phyloP scores from a whole-genome alignment of 1,140 invertebrate species.

The Aphelenchoides avenae region DNA sequence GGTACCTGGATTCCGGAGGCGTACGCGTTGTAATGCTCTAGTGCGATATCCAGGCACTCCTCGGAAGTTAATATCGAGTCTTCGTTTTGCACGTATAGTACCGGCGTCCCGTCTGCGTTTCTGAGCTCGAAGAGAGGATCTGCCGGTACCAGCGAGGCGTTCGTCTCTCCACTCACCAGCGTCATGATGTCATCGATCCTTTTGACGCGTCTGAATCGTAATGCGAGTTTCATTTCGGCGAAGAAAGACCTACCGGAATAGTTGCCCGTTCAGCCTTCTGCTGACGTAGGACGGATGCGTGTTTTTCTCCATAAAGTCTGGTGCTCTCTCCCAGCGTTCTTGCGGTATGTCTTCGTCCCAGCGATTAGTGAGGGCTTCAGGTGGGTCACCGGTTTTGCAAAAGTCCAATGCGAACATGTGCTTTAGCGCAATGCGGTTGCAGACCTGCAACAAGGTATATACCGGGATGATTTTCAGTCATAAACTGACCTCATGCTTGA shows the following conservation, averaged over 20 bases:
- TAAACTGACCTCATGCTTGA: slow-evolving; percentile 32
- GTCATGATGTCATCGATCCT: slow-evolving; percentile 10
- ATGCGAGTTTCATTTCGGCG: neutral
- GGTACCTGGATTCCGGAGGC: slow-evolving; percentile 28
- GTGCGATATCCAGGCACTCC: slow-evolving; percentile 21
- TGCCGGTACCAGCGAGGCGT: no score
- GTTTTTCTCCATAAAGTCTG: slow-evolving; percentile 49
- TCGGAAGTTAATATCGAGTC: slow-evolving; percentile 8
- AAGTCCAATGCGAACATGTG: slow-evolving; percentile 51
- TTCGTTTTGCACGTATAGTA: slow-evolving; percentile 5
- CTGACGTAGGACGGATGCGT: slow-evolving; percentile 34
- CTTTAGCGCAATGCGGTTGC: no score
- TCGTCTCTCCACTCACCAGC: no score
- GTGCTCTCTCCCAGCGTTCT: slow-evolving; percentile 12
- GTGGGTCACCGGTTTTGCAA: slow-evolving; percentile 39
- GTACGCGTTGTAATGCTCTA: slow-evolving; percentile 31
- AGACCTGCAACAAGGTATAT: no score
- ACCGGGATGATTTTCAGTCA: slow-evolving; percentile 30
- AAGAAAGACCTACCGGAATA: slow-evolving; percentile 27
- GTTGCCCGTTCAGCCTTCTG: slow-evolving; percentile 31
- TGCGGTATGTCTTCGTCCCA: neutral
- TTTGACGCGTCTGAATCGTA: slow-evolving; percentile 15
- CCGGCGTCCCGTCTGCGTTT: no score
- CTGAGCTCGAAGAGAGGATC: no score
- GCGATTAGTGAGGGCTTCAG: slow-evolving; percentile 9